Base-by-base conservation (phyloP, 2,113 vertebrate genomes). In the Pimephales promelas region DNA sequence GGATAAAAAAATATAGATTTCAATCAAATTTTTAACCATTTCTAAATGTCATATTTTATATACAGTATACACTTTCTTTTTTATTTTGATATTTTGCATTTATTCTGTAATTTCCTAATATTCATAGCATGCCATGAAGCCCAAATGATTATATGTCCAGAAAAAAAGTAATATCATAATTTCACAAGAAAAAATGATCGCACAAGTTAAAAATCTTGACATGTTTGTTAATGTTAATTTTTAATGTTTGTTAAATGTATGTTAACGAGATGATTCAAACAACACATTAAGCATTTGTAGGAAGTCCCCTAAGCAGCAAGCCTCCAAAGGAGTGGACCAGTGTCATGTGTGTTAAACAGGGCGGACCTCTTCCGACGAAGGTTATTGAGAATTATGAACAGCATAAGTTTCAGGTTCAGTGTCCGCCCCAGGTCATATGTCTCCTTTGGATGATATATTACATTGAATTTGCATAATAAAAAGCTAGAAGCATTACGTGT, bases 391-490 rank as follows among this genome's bases (percentile, higher is more conserved):
- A 89, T 73, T 52, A 82, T 57, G 82, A 77, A 64, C 88, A 83
- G 78, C 36, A 54, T 47, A 81, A 79, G 83, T 90, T 59, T 16
- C 26, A 86, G 76, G 47, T 59, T 79, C 64, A 72, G 43, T 76
- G 28, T 62, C 77, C n/a, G 81, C 87, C 91, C 74, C 80, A 82
- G 87, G 88, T 80, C 87, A 82, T 71, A 59, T 61, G 5, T 79
- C 76, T 81, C 83, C 81, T 85, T 78, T 90, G 89, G 91, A 92
- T 89, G 92, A 94, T 74, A 80, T 22, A 76, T 89, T 84, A 89
- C 88, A 86, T 2, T 92, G 88, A 83, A 81, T 88, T 89, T 82
- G 73, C 86, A 84, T 36, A n/a, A 79, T 79, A 79, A 79, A 79
- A 26, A 34, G 59, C 40, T 31, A 66, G 61, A 79, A 79, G 59